phyloP scores from a whole-genome alignment of 2,113 vertebrate species.

The Lates calcarifer region DNA sequence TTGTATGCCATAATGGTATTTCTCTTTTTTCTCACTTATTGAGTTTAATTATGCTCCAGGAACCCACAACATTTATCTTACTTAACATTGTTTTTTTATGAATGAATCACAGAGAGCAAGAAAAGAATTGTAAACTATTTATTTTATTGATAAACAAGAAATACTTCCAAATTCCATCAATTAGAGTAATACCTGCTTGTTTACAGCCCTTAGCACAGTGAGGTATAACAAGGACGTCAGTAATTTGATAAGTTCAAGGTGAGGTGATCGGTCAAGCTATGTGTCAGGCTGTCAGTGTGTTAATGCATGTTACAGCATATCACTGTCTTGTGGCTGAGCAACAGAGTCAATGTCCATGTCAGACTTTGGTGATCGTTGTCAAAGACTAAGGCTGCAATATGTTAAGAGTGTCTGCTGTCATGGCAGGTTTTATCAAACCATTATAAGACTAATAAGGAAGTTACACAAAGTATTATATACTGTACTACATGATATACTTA shows the following conservation, averaged over 20 bases:
- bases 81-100: neutral
- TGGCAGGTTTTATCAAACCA: slow-evolving; percentile 36
- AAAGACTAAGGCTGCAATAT: slow-evolving; percentile 1
- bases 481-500: neutral
- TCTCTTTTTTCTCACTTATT: neutral
- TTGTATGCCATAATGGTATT: neutral
- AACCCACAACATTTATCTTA: no score
- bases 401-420: neutral
- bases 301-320: slow-evolving; percentile 22
- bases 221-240: slow-evolving; percentile 24
- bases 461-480: neutral
- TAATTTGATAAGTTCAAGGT: slow-evolving; percentile 58
- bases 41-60: neutral
- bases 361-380: slow-evolving; percentile 33
- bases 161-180: neutral
- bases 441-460: neutral
- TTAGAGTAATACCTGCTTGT: neutral
- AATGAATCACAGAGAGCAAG: neutral
- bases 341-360: slow-evolving; percentile 9
- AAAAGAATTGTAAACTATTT: no score
- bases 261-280: slow-evolving; percentile 39
- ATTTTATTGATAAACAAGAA: neutral
- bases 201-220: slow-evolving; percentile 6
- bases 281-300: slow-evolving; percentile 38
- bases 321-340: slow-evolving; percentile 39